Evolutionary conservation across 1,140 invertebrate species (phyloP), one percentile per base, ranked within the genome.

Genomic region (Tribolium castaneum): DNA sequence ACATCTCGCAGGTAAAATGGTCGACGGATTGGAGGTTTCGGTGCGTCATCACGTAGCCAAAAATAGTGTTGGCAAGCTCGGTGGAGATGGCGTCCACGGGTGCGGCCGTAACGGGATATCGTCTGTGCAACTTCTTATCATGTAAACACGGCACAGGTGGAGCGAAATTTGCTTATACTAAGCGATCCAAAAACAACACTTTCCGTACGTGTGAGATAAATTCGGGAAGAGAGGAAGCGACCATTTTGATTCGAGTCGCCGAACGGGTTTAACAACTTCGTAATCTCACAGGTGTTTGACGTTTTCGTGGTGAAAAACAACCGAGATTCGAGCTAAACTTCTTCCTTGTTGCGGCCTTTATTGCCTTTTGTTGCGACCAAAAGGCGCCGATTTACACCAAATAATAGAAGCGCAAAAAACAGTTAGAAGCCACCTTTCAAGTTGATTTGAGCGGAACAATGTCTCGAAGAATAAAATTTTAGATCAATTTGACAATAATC

Each of bases 41-140:
- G 49, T 78, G 77, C 77, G 77, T 78, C 77, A 78, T 66, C 59
- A 35, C 59, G n/a, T 25, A 70, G 54, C 77, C 59, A 56, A 78
- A 78, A 78, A 78, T 78, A 78, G 75, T 74, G 16, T 73, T 76
- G 62, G 77, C 54, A 75, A 59, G 52, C 50, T 25, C 39, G 45
- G 39, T 72, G 45, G 70, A 72, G 51, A 51, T 66, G 59, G 59
- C 59, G 59, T 66, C 59, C 59, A 30, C 70, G 70, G 70, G 70
- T 19, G 70, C 70, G 70, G 70, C 70, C 51, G 45, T 72, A 72
- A 72, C 70, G 70, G 70, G 45, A 72, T 51, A 72, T 54, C 70
- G 70, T 72, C 70, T 72, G 70, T 66, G 30, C 59, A 66, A 10
- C 59, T 66, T 66, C 59, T 66, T 30, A 66, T 66, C 59, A 14